These are phyloP conservation scores for Caranx melampygus DNA, from an alignment of 2,113 vertebrate genomes.

Conservation along the genomic window DNA sequence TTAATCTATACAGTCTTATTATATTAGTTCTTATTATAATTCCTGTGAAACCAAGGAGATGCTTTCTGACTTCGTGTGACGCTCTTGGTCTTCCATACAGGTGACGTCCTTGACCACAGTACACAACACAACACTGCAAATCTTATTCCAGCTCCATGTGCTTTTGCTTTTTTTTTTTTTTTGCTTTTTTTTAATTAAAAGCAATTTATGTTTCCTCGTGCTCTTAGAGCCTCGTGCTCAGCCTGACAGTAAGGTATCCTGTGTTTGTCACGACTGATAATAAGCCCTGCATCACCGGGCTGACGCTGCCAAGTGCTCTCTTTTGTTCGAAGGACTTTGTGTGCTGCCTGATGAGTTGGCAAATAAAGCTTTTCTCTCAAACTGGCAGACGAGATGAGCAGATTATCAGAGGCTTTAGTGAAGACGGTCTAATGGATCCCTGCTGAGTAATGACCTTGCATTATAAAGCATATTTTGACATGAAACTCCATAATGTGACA, in stretches of 20 bases:
- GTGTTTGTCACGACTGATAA: conserved; percentile 14
- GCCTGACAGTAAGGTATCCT: not conserved
- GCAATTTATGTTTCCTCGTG: conserved; percentile 1
- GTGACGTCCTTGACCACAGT: too few species aligned
- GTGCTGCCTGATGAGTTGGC: conserved; percentile 19
- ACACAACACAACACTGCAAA: not conserved
- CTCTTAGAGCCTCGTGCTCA: not conserved
- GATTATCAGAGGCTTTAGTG: conserved; percentile 35
- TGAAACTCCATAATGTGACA: conserved; percentile 8
- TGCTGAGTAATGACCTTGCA: conserved; percentile 30
- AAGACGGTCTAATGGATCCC: conserved; percentile 3
- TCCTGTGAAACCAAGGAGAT: too few species aligned
- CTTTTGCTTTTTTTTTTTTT: not conserved
- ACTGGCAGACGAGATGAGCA: conserved; percentile 33
- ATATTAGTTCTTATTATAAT: too few species aligned
- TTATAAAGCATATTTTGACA: conserved; percentile 16
- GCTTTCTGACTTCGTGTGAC: too few species aligned
- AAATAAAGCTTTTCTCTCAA: conserved; percentile 35
- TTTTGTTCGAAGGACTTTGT: conserved; percentile 1
- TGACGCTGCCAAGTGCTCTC: conserved; percentile 24
- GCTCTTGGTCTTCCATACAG: too few species aligned
- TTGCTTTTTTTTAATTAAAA: not conserved
- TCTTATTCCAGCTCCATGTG: not conserved
- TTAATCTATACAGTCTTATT: too few species aligned
- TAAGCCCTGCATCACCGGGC: not conserved